These are phyloP conservation scores for Nemotelus pantherinus DNA, from an alignment of 2,888 invertebrate genomes.

Conservation along the genomic window DNA sequence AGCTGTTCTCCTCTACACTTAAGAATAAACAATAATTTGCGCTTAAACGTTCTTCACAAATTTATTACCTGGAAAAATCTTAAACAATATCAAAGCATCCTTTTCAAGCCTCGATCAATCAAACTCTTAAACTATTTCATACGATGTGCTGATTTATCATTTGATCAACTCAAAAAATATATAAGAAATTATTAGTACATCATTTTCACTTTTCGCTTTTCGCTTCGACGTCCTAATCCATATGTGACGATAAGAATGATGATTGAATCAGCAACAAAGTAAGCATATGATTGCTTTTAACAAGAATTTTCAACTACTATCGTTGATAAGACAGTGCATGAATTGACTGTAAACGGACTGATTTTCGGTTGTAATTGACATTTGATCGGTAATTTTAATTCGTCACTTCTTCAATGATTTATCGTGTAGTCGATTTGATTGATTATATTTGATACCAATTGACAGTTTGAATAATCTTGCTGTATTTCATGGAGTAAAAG, in stretches of 20 bases:
- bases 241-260: constrained; percentile 18
- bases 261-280: constrained; percentile 33
- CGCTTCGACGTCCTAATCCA: constrained; percentile 29
- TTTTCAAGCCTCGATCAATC: no score
- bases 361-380: constrained; percentile 49
- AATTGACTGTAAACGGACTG: constrained; percentile 30
- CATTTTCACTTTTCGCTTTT: no score
- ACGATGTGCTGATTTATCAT: no score
- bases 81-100: no score
- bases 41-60: no score
- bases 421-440: constrained; percentile 38
- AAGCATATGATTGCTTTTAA: constrained; percentile 5
- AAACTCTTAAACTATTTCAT: no score
- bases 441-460: constrained; percentile 39
- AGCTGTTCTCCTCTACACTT: no score
- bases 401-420: constrained; percentile 44
- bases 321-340: constrained; percentile 26
- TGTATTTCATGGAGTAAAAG: background rate
- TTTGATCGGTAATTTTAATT: constrained; percentile 49
- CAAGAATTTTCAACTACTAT: constrained; percentile 26
- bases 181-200: no score
- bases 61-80: no score
- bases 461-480: constrained; percentile 29
- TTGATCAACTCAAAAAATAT: no score
- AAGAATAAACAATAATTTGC: no score